phyloP scores from a whole-genome alignment of 2,797 vertebrate species.

The Tokudaia tokunoshimensis region DNA sequence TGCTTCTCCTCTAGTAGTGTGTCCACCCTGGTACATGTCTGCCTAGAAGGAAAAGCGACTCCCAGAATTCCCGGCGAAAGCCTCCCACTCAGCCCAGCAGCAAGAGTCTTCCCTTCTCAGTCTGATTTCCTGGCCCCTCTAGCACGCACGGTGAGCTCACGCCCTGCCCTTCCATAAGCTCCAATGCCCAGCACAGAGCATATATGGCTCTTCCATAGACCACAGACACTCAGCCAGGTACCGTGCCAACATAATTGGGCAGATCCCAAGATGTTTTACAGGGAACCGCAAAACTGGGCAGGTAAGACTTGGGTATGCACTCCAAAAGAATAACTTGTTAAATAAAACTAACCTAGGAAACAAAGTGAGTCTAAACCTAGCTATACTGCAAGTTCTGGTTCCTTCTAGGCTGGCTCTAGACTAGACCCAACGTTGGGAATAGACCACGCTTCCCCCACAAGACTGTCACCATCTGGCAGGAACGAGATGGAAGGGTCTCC shows the following conservation, averaged over 20 bases:
- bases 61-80: accelerated
- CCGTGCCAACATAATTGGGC: background rate
- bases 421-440: background rate
- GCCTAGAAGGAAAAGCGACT: background rate
- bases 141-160: accelerated
- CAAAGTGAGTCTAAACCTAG: background rate
- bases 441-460: background rate
- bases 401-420: background rate
- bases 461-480: background rate
- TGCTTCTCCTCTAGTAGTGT: background rate
- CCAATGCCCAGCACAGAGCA: background rate
- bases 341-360: slow-evolving; percentile 30
- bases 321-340: background rate
- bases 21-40: accelerated
- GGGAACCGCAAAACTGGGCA: background rate
- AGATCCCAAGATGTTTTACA: background rate
- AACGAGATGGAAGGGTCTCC: background rate
- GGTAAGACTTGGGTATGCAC: background rate
- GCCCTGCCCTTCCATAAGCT: background rate
- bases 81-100: background rate
- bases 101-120: background rate
- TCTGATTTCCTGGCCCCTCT: background rate
- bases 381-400: accelerated
- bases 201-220: accelerated
- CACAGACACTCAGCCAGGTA: background rate